Base-by-base conservation (phyloP, 2,797 vertebrate species). In the Crocodylus rhombifer region DNA sequence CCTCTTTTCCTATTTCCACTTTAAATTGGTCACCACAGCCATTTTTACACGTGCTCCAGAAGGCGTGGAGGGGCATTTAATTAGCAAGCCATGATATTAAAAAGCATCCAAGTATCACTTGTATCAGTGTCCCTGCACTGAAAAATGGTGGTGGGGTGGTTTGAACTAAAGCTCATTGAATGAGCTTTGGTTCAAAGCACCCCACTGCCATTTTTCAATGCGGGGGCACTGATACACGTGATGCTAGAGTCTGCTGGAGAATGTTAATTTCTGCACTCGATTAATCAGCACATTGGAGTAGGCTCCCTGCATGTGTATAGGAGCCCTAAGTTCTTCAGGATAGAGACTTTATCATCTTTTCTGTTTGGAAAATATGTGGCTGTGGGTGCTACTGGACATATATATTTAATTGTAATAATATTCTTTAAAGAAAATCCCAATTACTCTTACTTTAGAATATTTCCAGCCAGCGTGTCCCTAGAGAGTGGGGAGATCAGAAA, bases 301-400 rank as follows among this genome's bases (percentile, higher is more conserved):
- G 42, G 42, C 42, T 42, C 42, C 42, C 42, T 42, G 42, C 42
- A 42, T 42, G 42, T 42, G 42, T 42, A 42, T 42, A 42, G 42
- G 42, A 42, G 42, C 42, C 7, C 42, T 42, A 42, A 8, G 42
- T 42, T 82, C 33, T 11, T n/a, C 12, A 25, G 42, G 42, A 42
- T 42, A 42, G 42, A 0, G 18, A 3, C 0, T 0, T 0, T 36
- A 36, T 63, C 61, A 71, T 25, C 25, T 62, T 91, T 78, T 12
- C 71, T 1, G 51, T 23, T 14, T 42, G 60, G 33, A 17, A 3
- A 74, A 10, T 63, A 60, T 3, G 5, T 79, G 84, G 13, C 0
- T 2, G 11, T 2, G 42, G 30, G 79, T 60, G 5, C 25, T 73
- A 56, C 26, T 78, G 18, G 25, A 75, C 64, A 20, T 0, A 5